Base-by-base conservation (phyloP, 2,797 vertebrate genomes). In the Chiroxiphia lanceolata region DNA sequence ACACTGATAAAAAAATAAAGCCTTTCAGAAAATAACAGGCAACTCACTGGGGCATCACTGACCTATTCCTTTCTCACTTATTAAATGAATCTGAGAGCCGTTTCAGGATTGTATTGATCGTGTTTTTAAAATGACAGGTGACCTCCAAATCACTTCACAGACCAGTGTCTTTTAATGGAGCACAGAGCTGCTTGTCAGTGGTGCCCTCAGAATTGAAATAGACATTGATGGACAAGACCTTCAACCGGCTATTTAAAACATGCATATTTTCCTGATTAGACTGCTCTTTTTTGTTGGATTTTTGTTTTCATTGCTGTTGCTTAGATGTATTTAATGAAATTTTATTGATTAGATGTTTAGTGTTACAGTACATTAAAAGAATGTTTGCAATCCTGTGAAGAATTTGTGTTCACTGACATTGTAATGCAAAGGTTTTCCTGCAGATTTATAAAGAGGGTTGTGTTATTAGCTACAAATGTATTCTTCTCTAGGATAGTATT, bases 181-280 rank as follows among this genome's bases (percentile, higher is more conserved):
- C 60, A 81, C 61, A 90, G 63, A 90, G 53, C 63, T 92, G 85
- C 76, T 83, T 94, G 87, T 98, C 96, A 97, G 4, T 81, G 68
- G 45, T 75, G 95, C 72, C 85, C 87, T 92, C 82, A 38, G 74
- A 94, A 96, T 29, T 96, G 90, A 96, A 95, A 63, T 10, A 79
- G 96, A 95, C 96, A 53, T 93, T 97, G 97, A 98, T 94, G 45
- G 97, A 97, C 96, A 98, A 95, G 96, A 96, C 91, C 76, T 97
- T 97, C 92, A 91, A 61, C 33, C 72, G 56, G 70, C 42, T 83
- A 48, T 60, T 91, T 83, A 79, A 95, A 96, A 64, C 61, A 95
- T 83, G 79, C 71, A 97, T 76, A 96, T 95, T 79, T 71, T 53
- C 69, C 47, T 1, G 9, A 94, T 96, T 93, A 95, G 93, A 80